Evolutionary conservation across 2,888 invertebrate species (phyloP), one percentile per base, ranked within the genome.

Genomic region (Melanotus villosus): DNA sequence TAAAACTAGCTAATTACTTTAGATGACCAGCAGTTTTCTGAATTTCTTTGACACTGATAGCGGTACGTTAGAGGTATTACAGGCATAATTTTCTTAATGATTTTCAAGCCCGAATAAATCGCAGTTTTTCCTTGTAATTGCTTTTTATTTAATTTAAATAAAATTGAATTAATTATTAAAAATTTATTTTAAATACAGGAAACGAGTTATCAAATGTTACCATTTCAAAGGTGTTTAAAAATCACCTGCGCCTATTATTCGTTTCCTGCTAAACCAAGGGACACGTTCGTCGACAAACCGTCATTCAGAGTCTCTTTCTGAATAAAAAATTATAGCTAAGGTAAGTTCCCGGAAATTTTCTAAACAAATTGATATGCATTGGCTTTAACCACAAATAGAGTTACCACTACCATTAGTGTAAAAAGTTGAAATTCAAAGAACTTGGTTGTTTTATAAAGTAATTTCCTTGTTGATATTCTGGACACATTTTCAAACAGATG

Each of bases 401-500:
- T 58, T 56, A 47, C 60, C 45, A 63, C 58, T 57, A 58, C 63
- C 63, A 68, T 68, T 63, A 63, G 57, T 21, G 57, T 32, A 52
- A 50, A 50, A 62, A 58, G 50, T 62, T 54, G 54, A 67, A 60
- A 67, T 67, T 67, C 65, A 60, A 60, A 32, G 57, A 57, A 56
- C 70, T 66, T 52, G 62, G 47, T 60, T 65, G 69, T 54, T 66
- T 65, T 71, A 65, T 68, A 68, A 68, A 68, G 65, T 68, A 71
- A 68, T 68, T 71, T 68, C 43, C 43, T 65, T 60, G 34, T 71
- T 68, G 71, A 62, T 71, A 71, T 71, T 71, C 71, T 26, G 57
- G 30, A 52, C 71, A 65, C 71, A 71, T 62, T 68, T 68, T 59
- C 65, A 65, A 56, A 65, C 68, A 71, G 71, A 71, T 71, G 71